Evolutionary conservation across 2,888 invertebrate species (phyloP), one percentile per base, ranked within the genome.

Genomic region (Hypercompe scribonia): DNA sequence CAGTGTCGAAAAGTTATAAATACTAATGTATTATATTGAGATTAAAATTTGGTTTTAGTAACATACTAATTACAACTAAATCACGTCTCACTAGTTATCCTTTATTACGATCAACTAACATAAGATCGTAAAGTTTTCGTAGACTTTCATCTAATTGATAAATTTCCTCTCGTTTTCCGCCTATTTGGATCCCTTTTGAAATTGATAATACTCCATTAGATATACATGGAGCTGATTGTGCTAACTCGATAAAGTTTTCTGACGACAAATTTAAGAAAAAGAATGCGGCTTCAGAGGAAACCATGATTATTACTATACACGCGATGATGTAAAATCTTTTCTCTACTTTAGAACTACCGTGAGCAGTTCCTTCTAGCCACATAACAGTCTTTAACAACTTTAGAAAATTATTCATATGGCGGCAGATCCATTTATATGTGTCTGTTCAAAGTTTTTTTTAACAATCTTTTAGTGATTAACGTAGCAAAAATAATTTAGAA

Each of bases 1-100:
- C 1, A 90, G 82, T 3, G 91, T 82, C 0, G 90, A 89, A 80
- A 94, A 94, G 77, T 91, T 93, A 74, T 94, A 95, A 15, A 94
- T 90, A 18, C 87, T 85, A 68, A 94, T 91, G 84, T 28, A 90
- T 74, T 2, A 79, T 77, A 76, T 94, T 94, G 5, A 95, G 74
- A 73, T 91, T 78, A 50, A 93, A 90, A 74, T 91, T 94, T 74
- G 90, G 92, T 73, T 91, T 92, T 0, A 89, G 88, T 1, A 95
- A 84, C 18, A 75, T 78, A 61, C 90, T 89, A 1, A 94, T 77
- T 21, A 90, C 79, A 15, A 83, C 58, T 2, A 93, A 82, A 69
- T 92, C 87, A 31, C 82, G 76, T 63, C 76, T 86, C 3, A 93
- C 84, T 3, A 91, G 72, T 0, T 77, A 74, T 3, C 54, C 78